phyloP scores from a whole-genome alignment of 2,797 vertebrate species.

The Trachurus trachurus region DNA sequence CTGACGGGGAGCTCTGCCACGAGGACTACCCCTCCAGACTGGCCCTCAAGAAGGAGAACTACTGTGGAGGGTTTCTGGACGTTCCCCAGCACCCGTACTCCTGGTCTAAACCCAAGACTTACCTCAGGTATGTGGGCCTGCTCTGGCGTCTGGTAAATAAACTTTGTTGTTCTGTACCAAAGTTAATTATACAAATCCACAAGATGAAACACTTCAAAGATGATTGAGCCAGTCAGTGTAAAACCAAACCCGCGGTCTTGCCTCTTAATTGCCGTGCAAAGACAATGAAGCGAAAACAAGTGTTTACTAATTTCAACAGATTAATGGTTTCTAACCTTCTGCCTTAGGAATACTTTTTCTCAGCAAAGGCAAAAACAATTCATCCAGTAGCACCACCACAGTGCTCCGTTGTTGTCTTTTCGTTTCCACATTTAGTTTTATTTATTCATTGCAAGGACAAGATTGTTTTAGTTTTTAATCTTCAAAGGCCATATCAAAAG shows the following conservation, averaged over 20 bases:
- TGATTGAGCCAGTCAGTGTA: slow-evolving; percentile 16
- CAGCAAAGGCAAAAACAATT: slow-evolving; percentile 27
- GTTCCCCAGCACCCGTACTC: slow-evolving; percentile 94
- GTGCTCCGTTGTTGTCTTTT: slow-evolving; percentile 40
- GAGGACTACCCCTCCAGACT: slow-evolving; percentile 91
- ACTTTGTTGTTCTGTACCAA: slow-evolving; percentile 2
- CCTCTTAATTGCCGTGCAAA: slow-evolving; percentile 17
- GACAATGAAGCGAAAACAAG: slow-evolving; percentile 19
- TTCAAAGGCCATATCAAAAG: slow-evolving; percentile 72
- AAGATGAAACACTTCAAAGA: slow-evolving; percentile 17
- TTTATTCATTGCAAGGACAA: slow-evolving; percentile 61
- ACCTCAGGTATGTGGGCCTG: slow-evolving; percentile 90
- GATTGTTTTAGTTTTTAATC: slow-evolving; percentile 65
- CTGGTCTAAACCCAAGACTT: slow-evolving; percentile 96
- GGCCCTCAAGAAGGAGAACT: slow-evolving; percentile 93
- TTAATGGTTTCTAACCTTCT: slow-evolving; percentile 42
- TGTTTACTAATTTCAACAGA: slow-evolving; percentile 29
- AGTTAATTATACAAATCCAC: neutral
- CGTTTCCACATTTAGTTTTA: slow-evolving; percentile 45
- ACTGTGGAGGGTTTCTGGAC: slow-evolving; percentile 94
- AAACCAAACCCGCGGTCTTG: slow-evolving; percentile 1
- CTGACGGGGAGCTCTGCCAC: slow-evolving; percentile 86
- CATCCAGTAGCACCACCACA: neutral
- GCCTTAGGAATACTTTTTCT: slow-evolving; percentile 28
- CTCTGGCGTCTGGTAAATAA: slow-evolving; percentile 7